Evolutionary conservation across 2,113 vertebrate species (phyloP).

Genomic region (Leptobrachium ailaonicum): DNA sequence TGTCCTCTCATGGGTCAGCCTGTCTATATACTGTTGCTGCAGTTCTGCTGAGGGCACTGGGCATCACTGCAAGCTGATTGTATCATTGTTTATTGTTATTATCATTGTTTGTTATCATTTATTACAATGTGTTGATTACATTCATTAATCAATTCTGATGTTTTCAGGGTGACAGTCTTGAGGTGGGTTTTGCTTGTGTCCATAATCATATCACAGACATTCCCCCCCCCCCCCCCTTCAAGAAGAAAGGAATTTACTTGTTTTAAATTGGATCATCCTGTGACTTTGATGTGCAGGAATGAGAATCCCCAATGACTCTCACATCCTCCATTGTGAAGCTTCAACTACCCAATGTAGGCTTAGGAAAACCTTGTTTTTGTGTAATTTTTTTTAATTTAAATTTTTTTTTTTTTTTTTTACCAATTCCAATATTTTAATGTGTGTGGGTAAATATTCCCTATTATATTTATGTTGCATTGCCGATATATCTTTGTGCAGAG

Average conservation of each 20-base stretch:
- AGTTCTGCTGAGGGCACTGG: too few species aligned
- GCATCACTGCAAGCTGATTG: too few species aligned
- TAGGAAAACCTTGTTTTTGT: background rate
- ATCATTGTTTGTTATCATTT: too few species aligned
- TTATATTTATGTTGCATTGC: background rate
- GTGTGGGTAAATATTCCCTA: too few species aligned
- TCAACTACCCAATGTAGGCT: background rate
- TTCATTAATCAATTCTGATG: background rate
- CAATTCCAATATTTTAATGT: background rate
- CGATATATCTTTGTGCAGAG: background rate
- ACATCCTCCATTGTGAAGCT: background rate
- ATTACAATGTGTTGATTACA: too few species aligned
- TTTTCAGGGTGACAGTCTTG: constrained; percentile 6
- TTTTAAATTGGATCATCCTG: background rate
- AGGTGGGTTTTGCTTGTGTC: background rate
- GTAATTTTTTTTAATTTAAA: background rate
- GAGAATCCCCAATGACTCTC: background rate
- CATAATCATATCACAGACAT: background rate
- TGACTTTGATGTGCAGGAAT: background rate
- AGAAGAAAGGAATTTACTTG: background rate
- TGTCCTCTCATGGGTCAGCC: too few species aligned
- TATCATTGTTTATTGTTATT: too few species aligned
- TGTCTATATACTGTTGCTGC: too few species aligned
- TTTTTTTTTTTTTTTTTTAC: background rate
- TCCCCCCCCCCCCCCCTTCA: background rate